phyloP scores from a whole-genome alignment of 35 echinoderm and acorn worm species.

The Strongylocentrotus purpuratus region DNA sequence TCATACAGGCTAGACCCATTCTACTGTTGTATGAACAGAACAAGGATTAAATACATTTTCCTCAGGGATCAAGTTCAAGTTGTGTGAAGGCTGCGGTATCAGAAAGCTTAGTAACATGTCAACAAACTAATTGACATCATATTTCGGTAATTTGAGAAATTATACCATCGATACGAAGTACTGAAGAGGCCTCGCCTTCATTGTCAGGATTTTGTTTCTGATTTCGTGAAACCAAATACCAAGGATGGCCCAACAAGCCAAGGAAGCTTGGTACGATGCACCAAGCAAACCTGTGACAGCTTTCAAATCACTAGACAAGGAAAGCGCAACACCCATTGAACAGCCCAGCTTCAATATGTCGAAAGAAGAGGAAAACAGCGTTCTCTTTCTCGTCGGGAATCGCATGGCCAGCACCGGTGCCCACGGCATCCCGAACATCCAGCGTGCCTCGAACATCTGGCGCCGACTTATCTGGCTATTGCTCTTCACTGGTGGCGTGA shows the following conservation, averaged over 20 bases:
- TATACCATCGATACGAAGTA: not conserved
- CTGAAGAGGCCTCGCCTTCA: not conserved
- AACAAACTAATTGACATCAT: too few relatives aligned
- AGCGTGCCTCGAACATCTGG: constrained; percentile 46
- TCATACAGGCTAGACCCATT: too few relatives aligned
- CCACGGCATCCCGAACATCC: constrained; percentile 88
- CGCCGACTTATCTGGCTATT: constrained; percentile 65
- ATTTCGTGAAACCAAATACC: not conserved
- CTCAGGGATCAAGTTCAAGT: too few relatives aligned
- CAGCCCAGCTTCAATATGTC: not conserved
- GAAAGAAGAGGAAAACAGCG: not conserved
- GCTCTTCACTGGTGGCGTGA: constrained; percentile 60
- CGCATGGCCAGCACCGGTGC: constrained; percentile 51
- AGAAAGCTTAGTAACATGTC: too few relatives aligned
- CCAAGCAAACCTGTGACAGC: not conserved
- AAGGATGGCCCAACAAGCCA: not conserved
- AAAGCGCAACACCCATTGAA: not conserved
- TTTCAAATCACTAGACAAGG: not conserved
- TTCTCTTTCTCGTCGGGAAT: constrained; percentile 33
- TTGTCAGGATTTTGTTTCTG: not conserved
- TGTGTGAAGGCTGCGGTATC: too few relatives aligned
- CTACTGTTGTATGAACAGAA: too few relatives aligned
- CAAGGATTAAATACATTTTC: too few relatives aligned
- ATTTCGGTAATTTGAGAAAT: too few relatives aligned
- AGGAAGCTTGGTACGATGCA: not conserved